These are phyloP conservation scores for Troides oblongomaculatus DNA, from an alignment of 2,888 invertebrate genomes.

Conservation along the genomic window DNA sequence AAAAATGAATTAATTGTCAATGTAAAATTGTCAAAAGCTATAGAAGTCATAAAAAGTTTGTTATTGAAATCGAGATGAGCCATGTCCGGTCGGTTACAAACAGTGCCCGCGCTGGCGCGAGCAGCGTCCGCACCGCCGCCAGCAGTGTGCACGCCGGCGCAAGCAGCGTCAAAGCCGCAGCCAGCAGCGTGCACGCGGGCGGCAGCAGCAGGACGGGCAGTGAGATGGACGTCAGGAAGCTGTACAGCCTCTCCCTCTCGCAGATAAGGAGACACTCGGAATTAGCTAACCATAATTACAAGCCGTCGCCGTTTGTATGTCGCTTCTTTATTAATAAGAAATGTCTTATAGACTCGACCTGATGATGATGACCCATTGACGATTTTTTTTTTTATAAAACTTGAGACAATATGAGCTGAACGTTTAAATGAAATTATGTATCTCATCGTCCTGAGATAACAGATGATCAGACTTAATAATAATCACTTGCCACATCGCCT, in stretches of 20 bases:
- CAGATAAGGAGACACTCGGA: slow-evolving; percentile 48
- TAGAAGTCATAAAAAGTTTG: too few species aligned
- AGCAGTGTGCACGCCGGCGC: neutral
- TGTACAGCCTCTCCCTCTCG: slow-evolving; percentile 56
- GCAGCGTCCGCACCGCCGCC: neutral
- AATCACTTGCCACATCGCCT: too few species aligned
- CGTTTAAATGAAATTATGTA: too few species aligned
- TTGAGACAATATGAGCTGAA: too few species aligned
- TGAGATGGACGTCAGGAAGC: slow-evolving; percentile 40
- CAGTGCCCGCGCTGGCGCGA: neutral
- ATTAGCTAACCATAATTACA: slow-evolving; percentile 49
- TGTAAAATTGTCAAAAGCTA: too few species aligned
- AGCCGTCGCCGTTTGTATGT: slow-evolving; percentile 62
- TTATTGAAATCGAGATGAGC: too few species aligned
- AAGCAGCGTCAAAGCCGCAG: neutral
- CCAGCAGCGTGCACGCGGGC: slow-evolving; percentile 1
- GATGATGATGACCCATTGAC: too few species aligned
- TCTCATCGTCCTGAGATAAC: too few species aligned
- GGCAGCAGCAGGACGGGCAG: slow-evolving; percentile 21
- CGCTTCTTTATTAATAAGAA: neutral
- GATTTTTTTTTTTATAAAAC: too few species aligned
- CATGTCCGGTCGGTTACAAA: neutral
- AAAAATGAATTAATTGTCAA: too few species aligned
- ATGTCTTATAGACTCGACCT: too few species aligned
- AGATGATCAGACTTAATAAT: too few species aligned